Conservation (phyloP, 2,797 vertebrate species). For the Semotilus atromaculatus region DNA sequence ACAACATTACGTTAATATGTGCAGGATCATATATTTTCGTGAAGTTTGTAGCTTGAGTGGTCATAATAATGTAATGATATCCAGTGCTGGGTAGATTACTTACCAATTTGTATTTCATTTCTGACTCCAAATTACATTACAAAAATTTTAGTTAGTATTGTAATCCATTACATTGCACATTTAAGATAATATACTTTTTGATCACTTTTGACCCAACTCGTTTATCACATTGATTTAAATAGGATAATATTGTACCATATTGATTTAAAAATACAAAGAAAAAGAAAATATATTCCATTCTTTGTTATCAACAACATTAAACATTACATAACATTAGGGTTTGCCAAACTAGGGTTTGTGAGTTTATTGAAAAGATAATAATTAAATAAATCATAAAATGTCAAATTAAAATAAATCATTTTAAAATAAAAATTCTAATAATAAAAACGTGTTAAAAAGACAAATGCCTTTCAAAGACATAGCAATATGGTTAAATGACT, state of each 20-base stretch:
- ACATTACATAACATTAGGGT: not conserved
- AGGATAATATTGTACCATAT: not conserved
- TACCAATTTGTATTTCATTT: not conserved
- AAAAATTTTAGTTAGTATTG: not conserved
- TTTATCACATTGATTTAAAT: not conserved
- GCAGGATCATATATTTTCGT: slow-evolving; percentile 33
- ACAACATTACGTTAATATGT: slow-evolving; percentile 17
- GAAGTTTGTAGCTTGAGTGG: not conserved
- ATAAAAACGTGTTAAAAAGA: not conserved
- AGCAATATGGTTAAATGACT: not conserved
- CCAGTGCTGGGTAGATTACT: not conserved
- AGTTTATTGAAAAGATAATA: not conserved
- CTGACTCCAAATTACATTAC: not conserved
- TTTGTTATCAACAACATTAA: not conserved
- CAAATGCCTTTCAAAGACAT: not conserved
- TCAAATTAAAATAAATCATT: not conserved
- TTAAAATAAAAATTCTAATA: too few species aligned
- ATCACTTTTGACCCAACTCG: not conserved
- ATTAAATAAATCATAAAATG: not conserved
- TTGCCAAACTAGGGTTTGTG: not conserved
- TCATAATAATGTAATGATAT: not conserved
- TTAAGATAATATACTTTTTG: not conserved
- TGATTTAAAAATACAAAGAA: not conserved
- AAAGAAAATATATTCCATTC: not conserved
- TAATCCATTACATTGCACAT: not conserved